phyloP scores from a whole-genome alignment of 2,888 invertebrate genomes.

The Arge pagana region DNA sequence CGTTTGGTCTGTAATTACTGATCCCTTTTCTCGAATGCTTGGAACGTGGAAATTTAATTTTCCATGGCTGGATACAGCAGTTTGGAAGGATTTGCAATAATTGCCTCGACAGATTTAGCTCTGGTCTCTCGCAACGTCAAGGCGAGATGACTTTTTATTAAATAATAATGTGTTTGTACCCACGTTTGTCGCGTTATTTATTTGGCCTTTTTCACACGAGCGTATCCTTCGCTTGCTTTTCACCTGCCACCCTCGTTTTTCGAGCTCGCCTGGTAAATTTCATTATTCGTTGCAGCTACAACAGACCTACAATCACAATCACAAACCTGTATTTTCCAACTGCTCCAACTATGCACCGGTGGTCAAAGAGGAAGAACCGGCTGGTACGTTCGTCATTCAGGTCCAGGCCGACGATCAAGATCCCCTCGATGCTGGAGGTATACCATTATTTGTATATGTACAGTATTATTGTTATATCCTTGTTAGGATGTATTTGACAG shows the following conservation, averaged over 20 bases:
- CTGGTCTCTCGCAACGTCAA: neutral
- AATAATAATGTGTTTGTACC: neutral
- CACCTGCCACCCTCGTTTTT: neutral
- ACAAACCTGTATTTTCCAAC: slow-evolving; percentile 85
- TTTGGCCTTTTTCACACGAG: neutral
- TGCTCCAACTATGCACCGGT: slow-evolving; percentile 82
- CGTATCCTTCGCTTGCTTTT: neutral
- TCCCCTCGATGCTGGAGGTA: slow-evolving; percentile 74
- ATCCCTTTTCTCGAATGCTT: too few relatives aligned
- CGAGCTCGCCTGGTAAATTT: neutral
- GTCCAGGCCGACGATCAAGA: slow-evolving; percentile 76
- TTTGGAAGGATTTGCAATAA: neutral
- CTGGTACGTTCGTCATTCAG: slow-evolving; percentile 77
- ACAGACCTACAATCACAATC: slow-evolving; percentile 65
- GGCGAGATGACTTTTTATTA: neutral
- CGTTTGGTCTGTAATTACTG: too few relatives aligned
- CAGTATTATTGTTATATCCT: neutral
- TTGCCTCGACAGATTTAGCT: neutral
- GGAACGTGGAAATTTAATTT: neutral
- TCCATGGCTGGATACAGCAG: neutral
- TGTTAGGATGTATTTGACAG: neutral
- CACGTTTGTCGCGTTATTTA: neutral
- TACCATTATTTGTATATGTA: neutral
- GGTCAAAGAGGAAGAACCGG: slow-evolving; percentile 78
- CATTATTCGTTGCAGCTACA: slow-evolving; percentile 30